Evolutionary conservation across 2,888 invertebrate genomes (phyloP).

Genomic region (Megamerina dolium): DNA sequence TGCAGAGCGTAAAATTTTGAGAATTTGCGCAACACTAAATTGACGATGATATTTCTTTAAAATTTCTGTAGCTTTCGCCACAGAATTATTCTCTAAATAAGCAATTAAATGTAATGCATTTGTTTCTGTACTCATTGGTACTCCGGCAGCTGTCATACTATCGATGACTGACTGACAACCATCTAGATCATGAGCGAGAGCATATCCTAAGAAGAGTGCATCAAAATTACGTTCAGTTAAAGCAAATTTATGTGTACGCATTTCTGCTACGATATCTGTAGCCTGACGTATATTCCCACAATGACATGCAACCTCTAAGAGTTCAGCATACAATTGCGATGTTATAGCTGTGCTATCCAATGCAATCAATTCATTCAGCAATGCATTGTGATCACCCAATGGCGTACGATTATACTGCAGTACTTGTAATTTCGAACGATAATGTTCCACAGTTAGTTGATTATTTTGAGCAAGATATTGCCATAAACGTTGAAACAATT

Average conservation of each 20-base stretch:
- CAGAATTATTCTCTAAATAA: slow-evolving; percentile 51
- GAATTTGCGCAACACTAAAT: slow-evolving; percentile 32
- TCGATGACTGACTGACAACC: slow-evolving; percentile 52
- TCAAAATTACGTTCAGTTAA: slow-evolving; percentile 58
- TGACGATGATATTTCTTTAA: slow-evolving; percentile 25
- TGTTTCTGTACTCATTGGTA: slow-evolving; percentile 51
- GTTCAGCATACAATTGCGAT: slow-evolving; percentile 53
- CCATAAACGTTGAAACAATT: slow-evolving; percentile 55
- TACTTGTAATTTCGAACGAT: slow-evolving; percentile 55
- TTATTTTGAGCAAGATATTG: slow-evolving; percentile 46
- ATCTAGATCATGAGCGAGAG: slow-evolving; percentile 41
- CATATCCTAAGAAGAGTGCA: slow-evolving; percentile 56
- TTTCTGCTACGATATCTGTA: slow-evolving; percentile 55
- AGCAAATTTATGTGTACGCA: slow-evolving; percentile 54
- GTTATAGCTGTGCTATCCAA: slow-evolving; percentile 14
- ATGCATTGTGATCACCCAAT: slow-evolving; percentile 43
- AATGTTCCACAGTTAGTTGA: slow-evolving; percentile 37
- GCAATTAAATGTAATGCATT: slow-evolving; percentile 52
- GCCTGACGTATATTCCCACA: slow-evolving; percentile 56
- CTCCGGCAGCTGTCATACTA: slow-evolving; percentile 56
- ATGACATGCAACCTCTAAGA: slow-evolving; percentile 56
- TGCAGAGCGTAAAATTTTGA: slow-evolving; percentile 28
- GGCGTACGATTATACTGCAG: slow-evolving; percentile 57
- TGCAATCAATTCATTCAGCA: slow-evolving; percentile 28
- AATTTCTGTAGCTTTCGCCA: slow-evolving; percentile 30